These are phyloP conservation scores for Epinephelus cyanopodus DNA, from an alignment of 2,113 vertebrate genomes.

Conservation along the genomic window DNA sequence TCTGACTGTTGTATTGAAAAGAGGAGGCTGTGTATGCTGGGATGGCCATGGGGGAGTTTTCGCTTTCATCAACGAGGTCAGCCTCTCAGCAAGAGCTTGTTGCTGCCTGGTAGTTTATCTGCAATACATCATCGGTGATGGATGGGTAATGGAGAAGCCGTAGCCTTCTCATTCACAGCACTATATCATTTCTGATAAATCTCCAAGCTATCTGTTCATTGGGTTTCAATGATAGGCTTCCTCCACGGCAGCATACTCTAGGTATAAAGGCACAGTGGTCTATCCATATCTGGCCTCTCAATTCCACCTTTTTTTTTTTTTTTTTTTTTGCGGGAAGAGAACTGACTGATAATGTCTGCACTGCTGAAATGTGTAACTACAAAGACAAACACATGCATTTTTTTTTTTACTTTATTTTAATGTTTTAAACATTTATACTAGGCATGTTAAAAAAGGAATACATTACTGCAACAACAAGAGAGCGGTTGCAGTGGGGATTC, in stretches of 20 bases:
- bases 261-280: slow-evolving; percentile 74
- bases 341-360: slow-evolving; percentile 28
- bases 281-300: slow-evolving; percentile 79
- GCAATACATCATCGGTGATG: slow-evolving; percentile 68
- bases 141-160: slow-evolving; percentile 60
- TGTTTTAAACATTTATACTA: not conserved
- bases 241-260: slow-evolving; percentile 55
- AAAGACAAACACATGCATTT: not conserved
- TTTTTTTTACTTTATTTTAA: not conserved
- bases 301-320: slow-evolving; percentile 66
- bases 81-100: slow-evolving; percentile 72
- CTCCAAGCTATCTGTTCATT: slow-evolving; percentile 75
- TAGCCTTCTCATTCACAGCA: slow-evolving; percentile 60
- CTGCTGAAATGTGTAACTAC: slow-evolving; percentile 1
- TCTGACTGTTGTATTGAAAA: slow-evolving; percentile 58
- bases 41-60: slow-evolving; percentile 70
- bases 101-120: slow-evolving; percentile 72
- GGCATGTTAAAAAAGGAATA: not conserved
- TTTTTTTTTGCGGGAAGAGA: slow-evolving; percentile 50
- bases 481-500: not conserved
- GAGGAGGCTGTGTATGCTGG: slow-evolving; percentile 44
- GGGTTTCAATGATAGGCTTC: slow-evolving; percentile 77
- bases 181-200: slow-evolving; percentile 78
- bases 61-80: slow-evolving; percentile 75
- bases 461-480: not conserved